Conservation (phyloP, 1,140 invertebrate genomes). For the Aplysia californica region DNA sequence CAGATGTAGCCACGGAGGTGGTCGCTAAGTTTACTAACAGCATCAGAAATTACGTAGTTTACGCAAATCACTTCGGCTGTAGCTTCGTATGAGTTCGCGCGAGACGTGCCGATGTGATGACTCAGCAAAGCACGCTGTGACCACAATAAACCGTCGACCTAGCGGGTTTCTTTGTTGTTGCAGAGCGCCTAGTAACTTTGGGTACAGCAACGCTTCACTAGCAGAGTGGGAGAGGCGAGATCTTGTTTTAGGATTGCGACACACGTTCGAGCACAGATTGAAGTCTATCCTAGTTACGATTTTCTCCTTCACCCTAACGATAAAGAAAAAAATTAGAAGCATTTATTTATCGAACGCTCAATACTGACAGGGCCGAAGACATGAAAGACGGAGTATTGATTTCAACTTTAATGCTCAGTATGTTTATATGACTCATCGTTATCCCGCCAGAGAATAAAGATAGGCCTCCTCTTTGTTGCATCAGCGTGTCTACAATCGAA, state of each 20-base stretch:
- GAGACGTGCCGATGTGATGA: constrained; percentile 49
- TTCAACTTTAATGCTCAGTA: background rate
- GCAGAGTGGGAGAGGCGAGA: background rate
- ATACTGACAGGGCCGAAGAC: too few relatives aligned
- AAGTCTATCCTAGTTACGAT: background rate
- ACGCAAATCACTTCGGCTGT: constrained; percentile 37
- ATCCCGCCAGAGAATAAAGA: background rate
- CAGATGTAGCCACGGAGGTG: constrained; percentile 22
- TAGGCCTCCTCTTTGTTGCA: too few relatives aligned
- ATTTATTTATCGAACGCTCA: too few relatives aligned
- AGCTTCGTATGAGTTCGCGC: constrained; percentile 37
- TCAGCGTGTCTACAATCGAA: too few relatives aligned
- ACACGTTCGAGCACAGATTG: background rate
- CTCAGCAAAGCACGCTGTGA: constrained; percentile 52
- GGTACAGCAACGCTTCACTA: too few relatives aligned
- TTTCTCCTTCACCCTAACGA: background rate
- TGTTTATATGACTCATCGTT: background rate
- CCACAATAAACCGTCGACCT: constrained; percentile 31
- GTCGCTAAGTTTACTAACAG: constrained; percentile 38
- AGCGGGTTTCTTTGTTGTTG: constrained; percentile 31
- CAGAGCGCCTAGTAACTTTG: background rate
- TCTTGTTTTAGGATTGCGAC: background rate
- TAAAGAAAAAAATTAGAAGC: background rate
- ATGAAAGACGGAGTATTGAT: too few relatives aligned
- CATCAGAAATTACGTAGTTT: constrained; percentile 52